Evolutionary conservation across 2,797 vertebrate species (phyloP).

Genomic region (Chiloscyllium punctatum): DNA sequence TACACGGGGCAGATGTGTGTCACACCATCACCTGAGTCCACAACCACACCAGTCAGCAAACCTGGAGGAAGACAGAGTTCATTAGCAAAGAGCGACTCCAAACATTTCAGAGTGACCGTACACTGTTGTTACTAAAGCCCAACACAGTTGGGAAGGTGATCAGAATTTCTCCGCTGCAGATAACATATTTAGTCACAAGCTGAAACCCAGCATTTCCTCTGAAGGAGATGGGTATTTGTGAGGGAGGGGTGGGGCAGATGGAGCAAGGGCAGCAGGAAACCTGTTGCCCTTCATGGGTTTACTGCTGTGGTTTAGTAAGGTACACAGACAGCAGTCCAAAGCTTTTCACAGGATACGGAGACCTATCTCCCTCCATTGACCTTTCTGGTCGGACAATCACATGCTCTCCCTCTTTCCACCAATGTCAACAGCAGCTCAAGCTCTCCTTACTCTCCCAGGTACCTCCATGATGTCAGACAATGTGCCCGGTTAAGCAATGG

Average conservation of each 20-base stretch:
- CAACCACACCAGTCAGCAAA: conserved; percentile 77
- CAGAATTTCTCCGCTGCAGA: not conserved
- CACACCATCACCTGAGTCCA: conserved; percentile 84
- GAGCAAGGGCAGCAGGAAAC: too few relatives aligned
- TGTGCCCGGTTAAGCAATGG: not conserved
- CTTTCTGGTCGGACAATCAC: not conserved
- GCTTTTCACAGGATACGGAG: too few relatives aligned
- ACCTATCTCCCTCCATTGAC: not conserved
- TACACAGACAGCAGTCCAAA: not conserved
- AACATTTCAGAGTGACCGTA: not conserved
- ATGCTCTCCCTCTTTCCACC: too few relatives aligned
- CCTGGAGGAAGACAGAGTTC: conserved; percentile 51
- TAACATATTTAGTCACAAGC: not conserved
- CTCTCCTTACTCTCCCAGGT: not conserved
- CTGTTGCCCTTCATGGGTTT: too few relatives aligned
- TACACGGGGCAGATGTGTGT: conserved; percentile 85
- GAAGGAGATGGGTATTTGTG: too few relatives aligned
- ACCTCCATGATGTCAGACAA: not conserved
- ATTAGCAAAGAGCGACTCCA: not conserved
- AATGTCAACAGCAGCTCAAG: not conserved
- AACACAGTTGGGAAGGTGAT: too few relatives aligned
- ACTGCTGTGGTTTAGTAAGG: too few relatives aligned
- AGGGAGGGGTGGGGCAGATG: too few relatives aligned
- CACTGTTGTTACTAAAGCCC: not conserved
- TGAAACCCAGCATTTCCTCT: too few relatives aligned